These are phyloP conservation scores for Hypercompe scribonia DNA, from an alignment of 2,888 invertebrate genomes.

Conservation along the genomic window DNA sequence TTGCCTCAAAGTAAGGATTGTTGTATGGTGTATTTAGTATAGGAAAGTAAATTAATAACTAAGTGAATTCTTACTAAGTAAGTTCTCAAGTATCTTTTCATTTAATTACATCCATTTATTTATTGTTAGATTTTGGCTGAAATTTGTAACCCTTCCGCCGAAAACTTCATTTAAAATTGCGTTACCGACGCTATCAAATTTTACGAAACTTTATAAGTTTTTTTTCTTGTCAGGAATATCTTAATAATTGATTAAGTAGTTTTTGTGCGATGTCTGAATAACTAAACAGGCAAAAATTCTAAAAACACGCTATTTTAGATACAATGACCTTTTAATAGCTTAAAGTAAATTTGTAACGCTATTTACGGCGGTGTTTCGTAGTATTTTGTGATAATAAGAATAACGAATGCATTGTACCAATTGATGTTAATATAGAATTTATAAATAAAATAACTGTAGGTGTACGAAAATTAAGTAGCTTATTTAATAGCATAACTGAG, in stretches of 20 bases:
- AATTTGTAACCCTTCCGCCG: not conserved
- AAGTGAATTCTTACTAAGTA: conserved; percentile 28
- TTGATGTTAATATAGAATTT: not conserved
- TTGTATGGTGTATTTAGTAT: conserved; percentile 35
- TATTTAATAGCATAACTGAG: too few relatives aligned
- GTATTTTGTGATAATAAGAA: not conserved
- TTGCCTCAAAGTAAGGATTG: conserved; percentile 62
- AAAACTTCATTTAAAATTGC: not conserved
- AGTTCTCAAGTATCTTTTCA: conserved; percentile 19
- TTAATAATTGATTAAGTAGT: not conserved
- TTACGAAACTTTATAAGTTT: not conserved
- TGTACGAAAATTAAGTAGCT: not conserved
- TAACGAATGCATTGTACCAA: not conserved
- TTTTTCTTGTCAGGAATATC: not conserved
- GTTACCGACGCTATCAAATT: not conserved
- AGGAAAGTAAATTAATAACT: conserved; percentile 39
- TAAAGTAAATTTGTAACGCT: not conserved
- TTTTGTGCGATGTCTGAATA: not conserved
- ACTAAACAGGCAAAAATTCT: not conserved
- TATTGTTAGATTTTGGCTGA: not conserved
- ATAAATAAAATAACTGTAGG: not conserved
- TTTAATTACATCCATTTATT: not conserved
- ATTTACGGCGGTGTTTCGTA: not conserved
- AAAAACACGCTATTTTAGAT: not conserved
- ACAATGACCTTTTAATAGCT: conserved; percentile 2